Evolutionary conservation across 2,888 invertebrate genomes (phyloP).

Genomic region (Apamea monoglypha): DNA sequence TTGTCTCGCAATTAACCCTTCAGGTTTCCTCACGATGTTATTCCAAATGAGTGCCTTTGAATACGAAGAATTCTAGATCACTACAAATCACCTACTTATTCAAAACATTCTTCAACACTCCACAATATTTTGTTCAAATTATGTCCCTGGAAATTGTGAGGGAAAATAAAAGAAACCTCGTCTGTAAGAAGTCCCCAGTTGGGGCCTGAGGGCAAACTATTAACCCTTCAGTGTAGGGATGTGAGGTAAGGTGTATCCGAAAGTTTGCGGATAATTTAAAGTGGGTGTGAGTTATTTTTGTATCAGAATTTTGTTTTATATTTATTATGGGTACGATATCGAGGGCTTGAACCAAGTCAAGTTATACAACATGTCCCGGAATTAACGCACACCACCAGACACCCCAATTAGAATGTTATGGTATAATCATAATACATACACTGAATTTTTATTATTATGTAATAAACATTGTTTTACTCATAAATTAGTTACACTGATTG

Average conservation of each 20-base stretch:
- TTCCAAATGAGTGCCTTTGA: too few relatives aligned
- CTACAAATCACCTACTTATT: not conserved
- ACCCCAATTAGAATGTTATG: too few relatives aligned
- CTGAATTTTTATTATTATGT: too few relatives aligned
- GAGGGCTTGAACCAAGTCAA: not conserved
- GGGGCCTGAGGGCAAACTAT: slow-evolving; percentile 45
- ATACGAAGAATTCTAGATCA: not conserved
- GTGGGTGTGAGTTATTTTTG: not conserved
- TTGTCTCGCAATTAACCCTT: too few relatives aligned
- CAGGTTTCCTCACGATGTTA: too few relatives aligned
- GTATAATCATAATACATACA: too few relatives aligned
- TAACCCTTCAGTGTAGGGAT: slow-evolving; percentile 47
- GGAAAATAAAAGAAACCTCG: slow-evolving; percentile 28
- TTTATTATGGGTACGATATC: not conserved
- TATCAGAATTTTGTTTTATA: slow-evolving; percentile 5
- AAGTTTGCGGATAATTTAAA: slow-evolving; percentile 15
- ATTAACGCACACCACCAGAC: too few relatives aligned
- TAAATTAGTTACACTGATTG: too few relatives aligned
- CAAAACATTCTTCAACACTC: not conserved
- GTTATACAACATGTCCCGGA: too few relatives aligned
- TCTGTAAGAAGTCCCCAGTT: slow-evolving; percentile 35
- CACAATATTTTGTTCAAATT: slow-evolving; percentile 24
- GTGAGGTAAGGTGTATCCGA: slow-evolving; percentile 21
- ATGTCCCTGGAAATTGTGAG: slow-evolving; percentile 27
- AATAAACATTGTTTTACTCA: too few relatives aligned